Base-by-base conservation (phyloP, 1,140 invertebrate species). In the Saccostrea glomerata region DNA sequence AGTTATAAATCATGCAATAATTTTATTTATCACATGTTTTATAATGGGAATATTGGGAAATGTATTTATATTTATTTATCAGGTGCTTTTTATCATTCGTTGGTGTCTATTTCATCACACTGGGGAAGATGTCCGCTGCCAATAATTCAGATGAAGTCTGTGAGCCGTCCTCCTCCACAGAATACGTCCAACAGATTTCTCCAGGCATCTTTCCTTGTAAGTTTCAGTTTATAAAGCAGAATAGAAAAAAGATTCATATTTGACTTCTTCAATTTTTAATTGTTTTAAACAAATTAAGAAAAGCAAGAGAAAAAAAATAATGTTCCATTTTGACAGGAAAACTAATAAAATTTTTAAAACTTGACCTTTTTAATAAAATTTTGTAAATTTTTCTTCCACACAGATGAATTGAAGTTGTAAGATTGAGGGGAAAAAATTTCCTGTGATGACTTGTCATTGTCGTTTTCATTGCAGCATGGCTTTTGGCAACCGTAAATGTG, bases 61-160 rank as follows among this genome's bases (percentile, higher is more conserved):
- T 47, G 6, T 47, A 47, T 47, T 82, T 82, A 25, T 87, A 87
- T 88, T 11, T 83, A 4, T 66, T 66, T 87, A 88, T 86, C 87
- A 94, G 94, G 36, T 94, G 94, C 90, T 70, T 92, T 23, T 85
- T 94, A 91, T 94, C 93, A 55, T 94, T 94, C 89, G 88, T 94
- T 90, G 94, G 93, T 85, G 94, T 94, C 20, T 94, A 94, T 86
- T 94, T 94, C 82, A 94, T 94, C 82, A 93, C 93, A 5, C 86
- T 91, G 30, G 91, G 91, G 25, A 91, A 89, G 73, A 86, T 87
- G 13, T 66, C 85, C 15, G 83, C 86, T 17, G 83, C 86, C 0
- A 63, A 82, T 55, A 83, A 40, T 17, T 84, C 25, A 36, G 60
- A 90, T 15, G 77, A 90, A 70, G 85, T 89, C 25, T 63, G 56